phyloP scores from a whole-genome alignment of 1,140 invertebrate genomes.

The Ceratina japonica region DNA sequence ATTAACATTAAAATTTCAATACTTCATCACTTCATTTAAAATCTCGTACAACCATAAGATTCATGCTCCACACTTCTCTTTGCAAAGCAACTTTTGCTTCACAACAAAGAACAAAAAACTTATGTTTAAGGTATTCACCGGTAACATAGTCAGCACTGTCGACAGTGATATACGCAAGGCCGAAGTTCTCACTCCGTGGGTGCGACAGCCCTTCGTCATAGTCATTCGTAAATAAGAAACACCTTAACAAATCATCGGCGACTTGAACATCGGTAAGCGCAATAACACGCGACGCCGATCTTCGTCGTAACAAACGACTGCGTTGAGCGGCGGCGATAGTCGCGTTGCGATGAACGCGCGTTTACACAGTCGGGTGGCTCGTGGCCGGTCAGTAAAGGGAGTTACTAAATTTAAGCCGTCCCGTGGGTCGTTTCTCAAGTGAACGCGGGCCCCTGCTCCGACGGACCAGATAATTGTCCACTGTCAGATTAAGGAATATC shows the following conservation, averaged over 20 bases:
- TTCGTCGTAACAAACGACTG: not conserved
- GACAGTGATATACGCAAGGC: not conserved
- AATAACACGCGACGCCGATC: not conserved
- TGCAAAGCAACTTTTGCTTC: not conserved
- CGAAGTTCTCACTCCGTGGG: not conserved
- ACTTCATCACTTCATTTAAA: no score
- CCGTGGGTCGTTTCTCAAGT: slow-evolving; percentile 61
- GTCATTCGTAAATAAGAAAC: not conserved
- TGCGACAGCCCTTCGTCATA: not conserved
- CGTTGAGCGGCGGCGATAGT: slow-evolving; percentile 1
- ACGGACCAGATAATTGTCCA: slow-evolving; percentile 65
- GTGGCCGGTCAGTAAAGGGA: slow-evolving; percentile 52
- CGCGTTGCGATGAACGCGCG: slow-evolving; percentile 42
- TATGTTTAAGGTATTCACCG: not conserved
- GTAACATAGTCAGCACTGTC: not conserved
- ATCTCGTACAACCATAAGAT: no score
- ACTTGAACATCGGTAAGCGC: not conserved
- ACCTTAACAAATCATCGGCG: not conserved
- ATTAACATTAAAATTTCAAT: no score
- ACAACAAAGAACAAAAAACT: not conserved
- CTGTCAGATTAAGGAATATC: slow-evolving; percentile 66
- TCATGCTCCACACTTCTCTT: no score
- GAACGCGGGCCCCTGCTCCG: slow-evolving; percentile 59
- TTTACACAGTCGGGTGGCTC: slow-evolving; percentile 44
- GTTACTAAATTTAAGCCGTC: slow-evolving; percentile 62